phyloP scores from a whole-genome alignment of 64 coral and sea anemone genomes.

The Stichodactyla helianthus region DNA sequence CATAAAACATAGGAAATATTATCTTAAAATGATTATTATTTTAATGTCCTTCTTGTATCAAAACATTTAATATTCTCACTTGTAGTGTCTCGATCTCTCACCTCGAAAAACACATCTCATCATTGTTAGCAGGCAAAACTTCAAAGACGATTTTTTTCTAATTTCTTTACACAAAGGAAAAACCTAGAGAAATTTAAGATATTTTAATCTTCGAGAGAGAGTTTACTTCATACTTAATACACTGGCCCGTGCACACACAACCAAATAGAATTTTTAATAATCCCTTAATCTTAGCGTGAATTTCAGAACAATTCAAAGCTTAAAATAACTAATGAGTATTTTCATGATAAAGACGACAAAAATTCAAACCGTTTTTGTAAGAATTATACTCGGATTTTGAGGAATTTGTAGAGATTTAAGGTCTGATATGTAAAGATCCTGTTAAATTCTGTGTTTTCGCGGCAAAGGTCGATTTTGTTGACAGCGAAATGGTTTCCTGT shows the following conservation, averaged over 20 bases:
- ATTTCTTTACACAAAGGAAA: too few relatives aligned
- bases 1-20: neutral
- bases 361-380: neutral
- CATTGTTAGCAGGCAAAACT: too few relatives aligned
- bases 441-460: neutral
- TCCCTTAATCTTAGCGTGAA: conserved; percentile 5
- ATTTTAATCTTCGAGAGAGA: too few relatives aligned
- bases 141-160: too few relatives aligned
- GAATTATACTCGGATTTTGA: neutral
- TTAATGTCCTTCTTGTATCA: neutral
- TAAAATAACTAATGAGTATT: neutral
- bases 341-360: conserved; percentile 6
- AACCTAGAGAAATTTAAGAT: too few relatives aligned
- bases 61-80: neutral
- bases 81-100: neutral
- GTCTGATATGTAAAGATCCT: neutral
- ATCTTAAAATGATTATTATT: neutral
- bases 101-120: neutral
- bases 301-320: conserved; percentile 15
- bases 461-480: neutral
- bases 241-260: neutral
- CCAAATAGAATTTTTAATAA: neutral
- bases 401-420: neutral
- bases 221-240: too few relatives aligned
- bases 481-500: neutral